Evolutionary conservation across 2,797 vertebrate species (phyloP).

Genomic region (Sardinella longiceps): DNA sequence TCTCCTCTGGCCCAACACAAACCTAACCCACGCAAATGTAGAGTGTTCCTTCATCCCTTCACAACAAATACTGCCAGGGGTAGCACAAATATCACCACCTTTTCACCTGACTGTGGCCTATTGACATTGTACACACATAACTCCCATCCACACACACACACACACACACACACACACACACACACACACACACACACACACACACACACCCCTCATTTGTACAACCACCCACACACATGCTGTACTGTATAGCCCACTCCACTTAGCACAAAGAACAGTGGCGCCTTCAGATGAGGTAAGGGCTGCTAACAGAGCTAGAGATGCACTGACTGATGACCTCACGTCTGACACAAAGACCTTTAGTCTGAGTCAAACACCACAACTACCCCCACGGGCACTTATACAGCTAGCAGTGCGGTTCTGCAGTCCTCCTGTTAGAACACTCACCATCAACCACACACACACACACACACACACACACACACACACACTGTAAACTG

Average conservation of each 20-base stretch:
- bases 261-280: background rate
- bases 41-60: too few species aligned
- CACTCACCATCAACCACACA: too few species aligned
- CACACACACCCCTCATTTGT: background rate
- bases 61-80: background rate
- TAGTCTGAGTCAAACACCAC: background rate
- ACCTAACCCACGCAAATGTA: too few species aligned
- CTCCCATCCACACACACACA: constrained; percentile 13
- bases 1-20: too few species aligned
- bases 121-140: background rate
- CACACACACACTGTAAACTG: too few species aligned
- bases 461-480: too few species aligned
- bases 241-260: too few species aligned
- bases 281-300: background rate
- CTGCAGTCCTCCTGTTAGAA: too few species aligned
- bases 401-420: too few species aligned
- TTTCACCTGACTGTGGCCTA: background rate
- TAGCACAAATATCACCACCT: background rate
- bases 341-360: background rate
- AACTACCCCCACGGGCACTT: background rate
- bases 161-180: background rate
- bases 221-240: constrained; percentile 27
- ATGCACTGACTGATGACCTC: background rate
- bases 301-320: background rate
- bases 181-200: constrained; percentile 9